Base-by-base conservation (phyloP, 2,113 vertebrate species). In the Camelus dromedarius region DNA sequence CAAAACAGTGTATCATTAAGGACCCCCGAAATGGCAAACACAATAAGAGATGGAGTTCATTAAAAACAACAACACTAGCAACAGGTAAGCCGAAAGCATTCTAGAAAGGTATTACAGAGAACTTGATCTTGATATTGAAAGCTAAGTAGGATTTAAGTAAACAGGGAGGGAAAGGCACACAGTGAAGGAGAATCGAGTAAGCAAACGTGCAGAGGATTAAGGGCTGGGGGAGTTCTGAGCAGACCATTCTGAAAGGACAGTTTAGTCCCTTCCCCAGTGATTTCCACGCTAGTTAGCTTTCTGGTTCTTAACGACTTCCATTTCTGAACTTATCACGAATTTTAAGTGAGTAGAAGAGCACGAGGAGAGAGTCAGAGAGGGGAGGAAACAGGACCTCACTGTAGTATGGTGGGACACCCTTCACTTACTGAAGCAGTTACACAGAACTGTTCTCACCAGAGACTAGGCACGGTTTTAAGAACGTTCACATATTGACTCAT, bases 321-420 rank as follows among this genome's bases (percentile, higher is more conserved):
- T 95, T 94, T 96, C 30, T 86, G 48, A 67, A 9, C 48, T 72
- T 60, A 54, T 19, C 60, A 85, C 77, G 38, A 93, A 67, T 48
- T n/a, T 54, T 4, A 89, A 80, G 52, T 58, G 19, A 46, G 26
- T 14, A 60, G 38, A 90, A 83, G 54, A 38, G 12, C 38, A 0
- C 58, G 20, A 60, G 24, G 42, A 70, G 18, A 46, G 72, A 48
- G 8, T 30, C 16, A 67, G 42, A 89, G 18, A 80, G 1, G 7
- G 19, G 18, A 73, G 62, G 38, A 16, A 60, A 2, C 20, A n/a
- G n/a, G 70, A 13, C 6, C 4, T 7, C 7, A 79, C 24, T 32
- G 4, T 18, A 60, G 8, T 13, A 42, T 7, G 22, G 2, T 30
- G n/a, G 24, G 26, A 30, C 3, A 50, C 13, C 2, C 15, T 79